phyloP scores from a whole-genome alignment of 2,113 vertebrate genomes.

The Phalacrocorax brasilianus region DNA sequence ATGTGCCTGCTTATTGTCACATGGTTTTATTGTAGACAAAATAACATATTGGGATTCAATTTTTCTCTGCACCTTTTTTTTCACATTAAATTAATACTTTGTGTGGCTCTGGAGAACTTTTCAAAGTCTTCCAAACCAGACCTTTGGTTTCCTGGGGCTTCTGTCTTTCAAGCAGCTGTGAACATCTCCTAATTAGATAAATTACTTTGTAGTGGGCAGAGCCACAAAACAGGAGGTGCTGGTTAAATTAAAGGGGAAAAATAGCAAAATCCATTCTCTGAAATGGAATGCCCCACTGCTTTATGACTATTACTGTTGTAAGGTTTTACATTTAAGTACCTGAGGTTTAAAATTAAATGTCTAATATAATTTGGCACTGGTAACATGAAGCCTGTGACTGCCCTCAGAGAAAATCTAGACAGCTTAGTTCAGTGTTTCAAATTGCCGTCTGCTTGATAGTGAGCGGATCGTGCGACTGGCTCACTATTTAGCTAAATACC shows the following conservation, averaged over 20 bases:
- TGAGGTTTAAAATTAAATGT: slow-evolving; percentile 80
- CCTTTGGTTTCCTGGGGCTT: slow-evolving; percentile 63
- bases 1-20: slow-evolving; percentile 53
- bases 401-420: slow-evolving; percentile 72
- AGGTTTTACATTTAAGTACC: slow-evolving; percentile 76
- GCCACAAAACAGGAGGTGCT: slow-evolving; percentile 74
- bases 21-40: slow-evolving; percentile 61
- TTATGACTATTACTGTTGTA: slow-evolving; percentile 72
- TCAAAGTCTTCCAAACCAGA: slow-evolving; percentile 59
- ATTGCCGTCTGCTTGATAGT: slow-evolving; percentile 59
- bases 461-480: not conserved
- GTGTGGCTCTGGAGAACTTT: slow-evolving; percentile 75
- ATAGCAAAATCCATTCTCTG: slow-evolving; percentile 65
- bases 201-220: slow-evolving; percentile 73
- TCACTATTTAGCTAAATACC: slow-evolving; percentile 34
- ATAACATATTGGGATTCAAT: slow-evolving; percentile 65
- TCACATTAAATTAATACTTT: slow-evolving; percentile 74
- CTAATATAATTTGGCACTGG: slow-evolving; percentile 75
- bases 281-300: slow-evolving; percentile 74
- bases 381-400: slow-evolving; percentile 67
- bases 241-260: slow-evolving; percentile 71
- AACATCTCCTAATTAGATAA: slow-evolving; percentile 79
- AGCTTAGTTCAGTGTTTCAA: slow-evolving; percentile 61
- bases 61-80: slow-evolving; percentile 62
- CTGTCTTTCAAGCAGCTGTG: slow-evolving; percentile 68